A percentile compares a stretch with the other conserved stretches of the same genome.
Evolutionary conservation across 2,113 vertebrate genomes (phyloP).

Genomic region (Tenrec ecaudatus): DNA sequence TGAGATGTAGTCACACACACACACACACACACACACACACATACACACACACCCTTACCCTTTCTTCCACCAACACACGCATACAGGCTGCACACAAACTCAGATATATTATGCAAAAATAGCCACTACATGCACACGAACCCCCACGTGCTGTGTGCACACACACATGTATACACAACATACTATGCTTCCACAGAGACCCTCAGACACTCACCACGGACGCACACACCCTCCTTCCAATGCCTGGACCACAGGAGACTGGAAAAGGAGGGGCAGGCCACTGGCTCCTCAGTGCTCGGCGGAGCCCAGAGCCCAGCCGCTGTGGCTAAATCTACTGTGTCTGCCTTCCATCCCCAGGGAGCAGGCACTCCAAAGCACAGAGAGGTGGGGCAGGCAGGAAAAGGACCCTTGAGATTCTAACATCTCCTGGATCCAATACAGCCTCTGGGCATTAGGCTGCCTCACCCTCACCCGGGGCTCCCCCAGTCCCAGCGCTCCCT

Average conservation of each 20-base stretch:
- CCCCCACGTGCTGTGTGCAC: not conserved
- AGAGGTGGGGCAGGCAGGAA: not conserved
- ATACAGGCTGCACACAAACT: not conserved
- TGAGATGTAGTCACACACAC: not conserved
- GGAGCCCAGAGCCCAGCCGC: not conserved
- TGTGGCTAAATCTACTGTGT: not conserved
- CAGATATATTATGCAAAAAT: not conserved
- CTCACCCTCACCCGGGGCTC: not conserved
- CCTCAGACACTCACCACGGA: not conserved
- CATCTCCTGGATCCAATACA: not conserved
- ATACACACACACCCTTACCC: too few relatives aligned
- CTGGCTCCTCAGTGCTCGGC: not conserved
- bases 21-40: not conserved
- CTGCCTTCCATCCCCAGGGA: not conserved
- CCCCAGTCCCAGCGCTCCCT: not conserved
- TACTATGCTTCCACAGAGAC: not conserved
- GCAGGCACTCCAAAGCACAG: constrained; percentile 14
- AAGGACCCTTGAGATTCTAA: constrained; percentile 13
- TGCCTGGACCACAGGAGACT: not conserved
- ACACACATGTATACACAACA: not conserved
- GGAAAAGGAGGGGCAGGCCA: not conserved
- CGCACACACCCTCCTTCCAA: not conserved
- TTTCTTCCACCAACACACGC: not conserved
- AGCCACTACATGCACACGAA: not conserved
- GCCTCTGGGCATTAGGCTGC: not conserved